Base-by-base conservation (phyloP, 2,113 vertebrate species). In the Malurus alboscapulatus region DNA sequence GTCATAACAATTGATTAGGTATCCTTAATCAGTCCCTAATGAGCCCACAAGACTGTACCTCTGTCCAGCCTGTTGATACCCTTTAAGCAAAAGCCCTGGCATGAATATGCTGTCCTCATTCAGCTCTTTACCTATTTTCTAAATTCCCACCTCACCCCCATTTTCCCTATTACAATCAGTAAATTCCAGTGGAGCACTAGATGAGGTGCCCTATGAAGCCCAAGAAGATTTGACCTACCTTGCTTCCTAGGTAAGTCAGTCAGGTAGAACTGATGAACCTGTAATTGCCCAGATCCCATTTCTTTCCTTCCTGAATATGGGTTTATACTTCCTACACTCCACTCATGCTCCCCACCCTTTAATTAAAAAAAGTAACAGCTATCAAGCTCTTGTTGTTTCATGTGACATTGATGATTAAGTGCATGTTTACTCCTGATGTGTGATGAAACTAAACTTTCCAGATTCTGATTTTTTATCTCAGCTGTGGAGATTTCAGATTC, bases 1-100 rank as follows among this genome's bases (percentile, higher is more conserved):
- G n/a, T 57, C 66, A 38, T 73, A 62, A 48, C 34, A 91, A 79
- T 34, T 85, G 82, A 93, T 89, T 87, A 79, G 42, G 42, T 87
- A 26, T 62, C 58, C 45, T 83, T 92, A 90, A 92, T 87, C 75
- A 54, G 74, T 65, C 57, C 53, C 61, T 87, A 92, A 76, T 82
- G 84, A 84, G 45, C 36, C 30, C 54, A 69, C 61, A 72, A 67
- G 54, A 36, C 5, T 69, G 14, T 73, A 87, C 36, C 53, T 93
- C 36, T 29, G 76, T 61, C 29, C 34, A 86, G 38, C 21, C 67
- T 63, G 63, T 90, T 79, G 71, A 88, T 62, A 6, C 34, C 38
- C 54, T 74, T 87, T 47, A 72, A 90, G 51, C 50, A 79, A 77
- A 74, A 94, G 36, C 48, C 6, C 2, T 44, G 53, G 40, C 87